Evolutionary conservation across 2,113 vertebrate genomes (phyloP), one percentile per base, ranked within the genome.

Genomic region (Noctilio leporinus): DNA sequence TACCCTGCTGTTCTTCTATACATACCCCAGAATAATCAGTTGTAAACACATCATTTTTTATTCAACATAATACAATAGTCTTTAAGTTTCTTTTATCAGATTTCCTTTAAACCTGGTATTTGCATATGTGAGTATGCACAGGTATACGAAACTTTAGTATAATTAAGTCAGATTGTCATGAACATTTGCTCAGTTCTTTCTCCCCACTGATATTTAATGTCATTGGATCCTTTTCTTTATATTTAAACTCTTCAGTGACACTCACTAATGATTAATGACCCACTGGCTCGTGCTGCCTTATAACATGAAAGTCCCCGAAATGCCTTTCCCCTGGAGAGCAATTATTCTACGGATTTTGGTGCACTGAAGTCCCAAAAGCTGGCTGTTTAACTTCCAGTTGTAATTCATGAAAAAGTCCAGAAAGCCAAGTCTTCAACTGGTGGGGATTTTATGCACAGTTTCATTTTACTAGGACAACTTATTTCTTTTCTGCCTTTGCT

Each of bases 271-370:
- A 95, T 97, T 96, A 96, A 98, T 96, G 97, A 92, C 77, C 91
- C 57, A 72, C 62, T 85, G 72, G 84, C 94, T 96, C 89, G 49
- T 95, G 96, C 95, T 96, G 96, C 94, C 93, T 97, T 96, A 91
- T 65, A 97, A 97, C 97, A 98, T 96, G 96, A 97, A 98, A 98
- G 96, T 94, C 95, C 96, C 86, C 93, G 85, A 96, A 97, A 97
- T 92, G 91, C 95, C 97, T 97, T 94, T 94, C 87, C 97, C 93
- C 81, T 88, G 43, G 91, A 92, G 95, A 94, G 94, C 89, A 95
- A 96, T 97, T 97, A 91, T 91, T 95, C 62, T 93, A 59, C 94
- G 95, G 85, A 95, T 95, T 88, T 89, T 97, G 78, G 64, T 85
- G 43, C 28, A 86, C 35, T 82, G 89, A 85, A 93, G 45, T 95